Conservation (phyloP, 1,140 invertebrate species). For the Drosophila kurseongensis region DNA sequence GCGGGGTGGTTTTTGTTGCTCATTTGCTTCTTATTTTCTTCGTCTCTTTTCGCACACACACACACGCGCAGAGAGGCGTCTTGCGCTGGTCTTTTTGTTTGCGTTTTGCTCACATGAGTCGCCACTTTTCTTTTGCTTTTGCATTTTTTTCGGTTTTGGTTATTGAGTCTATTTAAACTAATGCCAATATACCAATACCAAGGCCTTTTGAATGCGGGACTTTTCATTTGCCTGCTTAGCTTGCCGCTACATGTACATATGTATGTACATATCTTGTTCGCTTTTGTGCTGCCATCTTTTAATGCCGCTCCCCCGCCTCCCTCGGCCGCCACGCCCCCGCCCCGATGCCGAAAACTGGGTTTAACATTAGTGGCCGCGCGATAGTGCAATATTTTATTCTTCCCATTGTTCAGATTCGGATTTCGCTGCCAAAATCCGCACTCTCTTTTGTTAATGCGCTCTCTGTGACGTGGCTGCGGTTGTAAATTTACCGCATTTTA, state of each 20-base stretch:
- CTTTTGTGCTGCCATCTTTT: constrained; percentile 73
- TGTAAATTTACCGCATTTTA: constrained; percentile 75
- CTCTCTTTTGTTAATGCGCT: constrained; percentile 44
- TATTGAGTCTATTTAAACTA: constrained; percentile 56
- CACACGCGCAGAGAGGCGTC: constrained; percentile 55
- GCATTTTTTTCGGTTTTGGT: constrained; percentile 56
- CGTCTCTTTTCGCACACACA: constrained; percentile 52
- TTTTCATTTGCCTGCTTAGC: constrained; percentile 49
- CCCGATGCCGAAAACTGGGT: constrained; percentile 56
- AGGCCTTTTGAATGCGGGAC: constrained; percentile 45
- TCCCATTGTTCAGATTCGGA: constrained; percentile 26
- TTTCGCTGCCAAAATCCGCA: constrained; percentile 54
- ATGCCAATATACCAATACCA: constrained; percentile 64
- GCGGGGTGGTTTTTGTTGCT: constrained; percentile 57
- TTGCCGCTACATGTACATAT: constrained; percentile 52
- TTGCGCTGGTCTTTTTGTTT: constrained; percentile 70
- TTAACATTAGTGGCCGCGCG: constrained; percentile 54
- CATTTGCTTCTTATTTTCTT: constrained; percentile 53
- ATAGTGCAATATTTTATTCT: constrained; percentile 24
- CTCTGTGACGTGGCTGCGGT: constrained; percentile 75
- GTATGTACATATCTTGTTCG: constrained; percentile 63
- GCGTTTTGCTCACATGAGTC: constrained; percentile 66
- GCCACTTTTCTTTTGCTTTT: constrained; percentile 45
- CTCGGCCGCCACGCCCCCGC: constrained; percentile 30
- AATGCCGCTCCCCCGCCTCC: constrained; percentile 65